phyloP scores from a whole-genome alignment of 2,888 invertebrate species.

The Papilio protenor region DNA sequence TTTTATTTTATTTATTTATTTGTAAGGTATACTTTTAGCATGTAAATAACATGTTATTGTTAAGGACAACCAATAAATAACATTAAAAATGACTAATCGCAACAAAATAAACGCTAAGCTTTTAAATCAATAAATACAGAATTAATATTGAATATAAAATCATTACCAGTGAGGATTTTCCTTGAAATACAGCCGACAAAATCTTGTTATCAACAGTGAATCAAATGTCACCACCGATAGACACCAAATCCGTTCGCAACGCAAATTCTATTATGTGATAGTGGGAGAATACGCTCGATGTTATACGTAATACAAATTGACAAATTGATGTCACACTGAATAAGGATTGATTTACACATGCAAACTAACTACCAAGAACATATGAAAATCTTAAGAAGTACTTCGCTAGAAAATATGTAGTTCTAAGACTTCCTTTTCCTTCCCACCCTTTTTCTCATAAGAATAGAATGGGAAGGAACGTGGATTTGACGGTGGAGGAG shows the following conservation, averaged over 20 bases:
- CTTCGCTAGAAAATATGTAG: background rate
- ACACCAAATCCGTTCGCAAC: constrained; percentile 47
- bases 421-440: too few species aligned
- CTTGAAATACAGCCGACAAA: constrained; percentile 43
- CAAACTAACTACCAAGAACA: background rate
- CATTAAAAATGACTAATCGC: background rate
- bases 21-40: too few species aligned
- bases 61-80: background rate
- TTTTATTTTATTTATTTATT: too few species aligned
- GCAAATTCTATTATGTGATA: constrained; percentile 48
- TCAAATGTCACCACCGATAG: constrained; percentile 45
- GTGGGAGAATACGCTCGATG: constrained; percentile 30
- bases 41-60: too few species aligned
- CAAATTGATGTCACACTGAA: constrained; percentile 40
- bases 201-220: constrained; percentile 46
- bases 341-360: constrained; percentile 9
- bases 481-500: too few species aligned
- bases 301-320: constrained; percentile 38
- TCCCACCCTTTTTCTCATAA: too few species aligned
- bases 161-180: background rate
- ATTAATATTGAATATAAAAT: constrained; percentile 18
- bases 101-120: constrained; percentile 1
- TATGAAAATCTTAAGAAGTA: background rate
- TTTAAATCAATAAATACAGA: background rate
- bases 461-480: too few species aligned